Conservation (phyloP, 2,797 vertebrate species). For the Ceyx erithaca region DNA sequence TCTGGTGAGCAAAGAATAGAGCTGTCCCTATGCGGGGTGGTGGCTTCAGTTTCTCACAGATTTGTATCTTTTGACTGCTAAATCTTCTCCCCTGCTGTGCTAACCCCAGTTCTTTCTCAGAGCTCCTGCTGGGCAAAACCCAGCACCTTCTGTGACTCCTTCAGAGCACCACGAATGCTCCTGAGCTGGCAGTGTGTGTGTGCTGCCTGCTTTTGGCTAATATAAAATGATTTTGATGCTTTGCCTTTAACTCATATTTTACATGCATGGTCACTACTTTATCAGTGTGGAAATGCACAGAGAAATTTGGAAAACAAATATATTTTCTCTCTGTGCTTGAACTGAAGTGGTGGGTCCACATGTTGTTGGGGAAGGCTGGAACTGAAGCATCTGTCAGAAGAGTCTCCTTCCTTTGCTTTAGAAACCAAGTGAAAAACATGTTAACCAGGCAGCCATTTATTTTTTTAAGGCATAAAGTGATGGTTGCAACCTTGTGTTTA, state of each 20-base stretch:
- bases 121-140: not conserved
- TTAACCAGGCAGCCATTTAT: conserved; percentile 21
- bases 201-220: not conserved
- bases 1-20: not conserved
- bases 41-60: not conserved
- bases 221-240: not conserved
- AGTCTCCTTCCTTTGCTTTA: not conserved
- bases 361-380: not conserved
- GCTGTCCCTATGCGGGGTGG: not conserved
- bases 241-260: not conserved
- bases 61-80: not conserved
- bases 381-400: not conserved
- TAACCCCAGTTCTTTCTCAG: not conserved
- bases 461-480: not conserved
- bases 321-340: not conserved
- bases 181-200: not conserved
- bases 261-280: not conserved
- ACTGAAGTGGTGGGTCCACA: not conserved
- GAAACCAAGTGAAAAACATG: not conserved
- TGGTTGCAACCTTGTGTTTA: conserved; percentile 8
- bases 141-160: not conserved
- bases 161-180: not conserved
- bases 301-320: not conserved
- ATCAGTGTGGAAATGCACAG: not conserved
- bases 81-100: not conserved